Base-by-base conservation (phyloP, 2,888 invertebrate species). In the Drosophila putrida region DNA sequence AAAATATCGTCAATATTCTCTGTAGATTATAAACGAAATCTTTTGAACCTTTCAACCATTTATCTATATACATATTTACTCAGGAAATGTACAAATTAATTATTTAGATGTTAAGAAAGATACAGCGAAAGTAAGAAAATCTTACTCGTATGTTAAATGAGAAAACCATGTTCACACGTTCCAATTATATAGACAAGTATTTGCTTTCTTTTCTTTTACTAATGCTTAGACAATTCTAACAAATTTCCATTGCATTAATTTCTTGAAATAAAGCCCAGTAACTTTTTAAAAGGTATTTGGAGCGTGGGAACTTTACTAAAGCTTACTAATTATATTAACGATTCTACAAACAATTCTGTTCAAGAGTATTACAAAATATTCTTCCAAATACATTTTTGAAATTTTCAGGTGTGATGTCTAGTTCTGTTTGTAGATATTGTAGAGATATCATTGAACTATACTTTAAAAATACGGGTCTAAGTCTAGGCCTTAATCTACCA, bases 51-150 rank as follows among this genome's bases (percentile, higher is more conserved):
- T 6, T 27, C 27, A 41, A 15, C 35, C 39, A 31, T 31, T 31
- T 31, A 31, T 8, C 6, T 31, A 31, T 31, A 6, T 28, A 39
- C 27, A 11, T 47, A 31, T 46, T 15, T 33, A 47, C 13, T 15
- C 28, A 11, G 11, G 13, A 31, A 28, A 39, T n/a, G 13, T 43
- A 25, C 35, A 57, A 46, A 35, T 39, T n/a, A 20, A 10, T 58
- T 36, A 47, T 38, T 38, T 15, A 10, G 13, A 20, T 58, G 25
- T 57, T 27, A 5, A 27, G 28, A 13, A 15, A 36, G 4, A 25
- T 31, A n/a, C 10, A 75, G 75, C 59, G 79, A 75, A 75, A 75
- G 75, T 78, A 31, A 61, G 38, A 20, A 20, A 28, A 35, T 15
- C 39, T 28, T 13, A 25, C 27, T 27, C 41, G 31, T 43, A 54